Conservation (phyloP, 2,888 invertebrate genomes). For the Branchipolynoe longqiensis region DNA sequence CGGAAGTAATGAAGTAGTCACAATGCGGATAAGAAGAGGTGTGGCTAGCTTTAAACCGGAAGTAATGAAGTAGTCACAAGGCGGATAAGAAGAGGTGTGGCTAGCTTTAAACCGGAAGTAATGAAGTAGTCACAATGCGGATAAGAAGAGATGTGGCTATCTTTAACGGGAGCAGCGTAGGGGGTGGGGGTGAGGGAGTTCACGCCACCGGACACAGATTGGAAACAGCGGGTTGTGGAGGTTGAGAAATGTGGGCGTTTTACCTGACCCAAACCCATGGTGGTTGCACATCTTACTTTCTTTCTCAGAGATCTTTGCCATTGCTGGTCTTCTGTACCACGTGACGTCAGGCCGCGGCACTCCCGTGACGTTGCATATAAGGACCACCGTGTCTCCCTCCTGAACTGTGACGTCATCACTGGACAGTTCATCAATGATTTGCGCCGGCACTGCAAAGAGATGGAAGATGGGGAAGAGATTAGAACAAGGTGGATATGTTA, state of each 20-base stretch:
- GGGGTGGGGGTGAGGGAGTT: too few relatives aligned
- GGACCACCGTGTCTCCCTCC: slow-evolving; percentile 95
- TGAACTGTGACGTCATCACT: slow-evolving; percentile 90
- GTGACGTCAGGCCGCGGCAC: slow-evolving; percentile 93
- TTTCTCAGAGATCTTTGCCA: slow-evolving; percentile 59
- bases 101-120: too few relatives aligned
- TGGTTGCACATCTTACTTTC: slow-evolving; percentile 66
- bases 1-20: too few relatives aligned
- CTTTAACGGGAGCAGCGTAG: not conserved
- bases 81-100: too few relatives aligned
- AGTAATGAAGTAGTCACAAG: too few relatives aligned
- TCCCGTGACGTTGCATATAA: slow-evolving; percentile 90
- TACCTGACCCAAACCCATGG: slow-evolving; percentile 63
- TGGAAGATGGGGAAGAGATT: too few relatives aligned
- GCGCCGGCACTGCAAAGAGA: slow-evolving; percentile 90
- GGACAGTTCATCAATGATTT: slow-evolving; percentile 94
- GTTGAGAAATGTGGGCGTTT: slow-evolving; percentile 41
- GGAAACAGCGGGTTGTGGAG: slow-evolving; percentile 45
- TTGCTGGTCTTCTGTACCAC: slow-evolving; percentile 86
- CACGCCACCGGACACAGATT: slow-evolving; percentile 38
- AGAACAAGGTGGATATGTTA: too few relatives aligned
- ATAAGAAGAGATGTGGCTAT: not conserved
- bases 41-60: too few relatives aligned
- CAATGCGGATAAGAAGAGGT: too few relatives aligned
- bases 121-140: not conserved